phyloP scores from a whole-genome alignment of 2,113 vertebrate genomes.

The Redunca redunca region DNA sequence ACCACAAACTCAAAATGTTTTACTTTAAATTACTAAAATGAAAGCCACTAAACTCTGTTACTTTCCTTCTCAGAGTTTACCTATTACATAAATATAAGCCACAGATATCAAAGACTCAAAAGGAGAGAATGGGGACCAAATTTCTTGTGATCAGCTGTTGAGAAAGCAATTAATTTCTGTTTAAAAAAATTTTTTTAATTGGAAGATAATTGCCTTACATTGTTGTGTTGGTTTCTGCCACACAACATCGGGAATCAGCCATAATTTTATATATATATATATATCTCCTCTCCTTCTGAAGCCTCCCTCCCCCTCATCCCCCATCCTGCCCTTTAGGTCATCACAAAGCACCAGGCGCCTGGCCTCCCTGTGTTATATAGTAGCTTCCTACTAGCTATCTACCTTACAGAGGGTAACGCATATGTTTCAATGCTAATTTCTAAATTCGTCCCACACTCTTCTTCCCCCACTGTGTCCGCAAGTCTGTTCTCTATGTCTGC shows the following conservation, averaged over 20 bases:
- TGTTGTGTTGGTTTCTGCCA: background rate
- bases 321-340: background rate
- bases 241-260: background rate
- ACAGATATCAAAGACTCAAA: background rate
- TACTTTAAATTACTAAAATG: background rate
- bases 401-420: background rate
- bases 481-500: background rate
- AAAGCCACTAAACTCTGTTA: background rate
- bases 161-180: background rate
- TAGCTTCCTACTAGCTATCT: background rate
- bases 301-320: background rate
- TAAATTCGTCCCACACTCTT: background rate
- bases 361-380: background rate
- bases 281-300: background rate
- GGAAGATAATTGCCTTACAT: background rate
- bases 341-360: background rate
- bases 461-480: background rate
- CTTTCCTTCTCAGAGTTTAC: background rate
- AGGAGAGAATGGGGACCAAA: background rate
- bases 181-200: background rate
- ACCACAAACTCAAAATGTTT: background rate
- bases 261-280: background rate
- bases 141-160: background rate
- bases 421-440: background rate
- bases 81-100: background rate